Evolutionary conservation across 2,797 vertebrate species (phyloP), one percentile per base, ranked within the genome.

Genomic region (Peromyscus melanophrys): DNA sequence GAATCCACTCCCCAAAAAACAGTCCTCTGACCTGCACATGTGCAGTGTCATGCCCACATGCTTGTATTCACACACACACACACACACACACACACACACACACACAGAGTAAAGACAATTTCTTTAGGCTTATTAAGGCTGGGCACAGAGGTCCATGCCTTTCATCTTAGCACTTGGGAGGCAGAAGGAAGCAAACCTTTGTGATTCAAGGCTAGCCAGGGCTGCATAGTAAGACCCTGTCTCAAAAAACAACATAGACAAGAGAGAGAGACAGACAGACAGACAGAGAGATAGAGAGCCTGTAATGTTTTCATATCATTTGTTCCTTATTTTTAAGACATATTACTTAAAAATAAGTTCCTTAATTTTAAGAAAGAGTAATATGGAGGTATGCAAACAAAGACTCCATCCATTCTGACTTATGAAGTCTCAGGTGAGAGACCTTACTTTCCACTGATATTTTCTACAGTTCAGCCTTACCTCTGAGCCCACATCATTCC

Each of bases 241-340:
- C 71, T 40, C 71, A 73, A 73, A 73, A 71, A n/a, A n/a, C 4
- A 69, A 31, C 13, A 16, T 6, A 23, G 21, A 25, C 59, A 61
- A 8, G 23, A 61, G 59, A 61, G 10, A 29, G 10, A 65, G 10
- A 29, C 0, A n/a, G 13, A 14, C 4, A 67, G 5, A 69, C 13
- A 67, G 31, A n/a, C 5, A 67, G 14, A 67, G 13, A 67, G 13
- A 69, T 1, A 25, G 21, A n/a, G 10, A 37, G 9, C n/a, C 55
- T 85, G 25, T 86, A 52, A 25, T 23, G 29, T 49, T 69, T 63
- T 69, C 34, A 37, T 71, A 82, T 86, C 65, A 85, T 52, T 81
- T 89, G 25, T 21, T 93, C 67, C 69, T 94, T 94, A 83, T 61
- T 80, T 95, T 78, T 94, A 76, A 95, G 43, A 63, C 10, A 63